Base-by-base conservation (phyloP, 2,797 vertebrate species). In the Dromococcyx pavoninus region DNA sequence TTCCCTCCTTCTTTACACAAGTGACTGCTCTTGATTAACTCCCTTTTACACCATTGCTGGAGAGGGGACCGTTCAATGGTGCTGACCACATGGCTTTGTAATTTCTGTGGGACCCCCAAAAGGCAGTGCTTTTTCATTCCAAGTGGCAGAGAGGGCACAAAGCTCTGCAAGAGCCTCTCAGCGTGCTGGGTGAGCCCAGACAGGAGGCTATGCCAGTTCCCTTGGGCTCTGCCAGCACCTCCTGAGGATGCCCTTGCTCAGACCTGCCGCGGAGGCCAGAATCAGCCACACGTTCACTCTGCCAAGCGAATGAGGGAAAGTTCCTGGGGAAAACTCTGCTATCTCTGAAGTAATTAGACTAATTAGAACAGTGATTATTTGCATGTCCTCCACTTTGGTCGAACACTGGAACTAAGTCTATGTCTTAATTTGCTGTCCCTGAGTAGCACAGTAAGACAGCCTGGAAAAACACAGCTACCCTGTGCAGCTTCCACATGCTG, bases 341-440 rank as follows among this genome's bases (percentile, higher is more conserved):
- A 67, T 91, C 92, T 84, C 92, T 74, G 83, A 91, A 96, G 93
- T 81, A 81, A 95, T 97, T 95, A 97, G 75, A 67, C 72, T 91
- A 91, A 96, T 93, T 93, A 96, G 80, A 74, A 67, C 1, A 27
- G 71, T 41, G 91, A 96, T 96, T 95, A 93, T 95, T 81, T 91
- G 83, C 92, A 76, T 1, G 5, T 48, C 86, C 62, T 95, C 82
- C 6, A 10, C 87, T 87, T 76, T 16, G 17, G 25, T 72, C 86
- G 46, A 88, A 50, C 66, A 84, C 76, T 87, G 92, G 90, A 94
- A 93, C 81, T 76, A 77, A 92, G 54, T 64, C 88, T 81, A 86
- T 21, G 72, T 96, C 96, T 97, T 95, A 91, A 97, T 97, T 93
- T 57, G 24, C 46, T 62, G 61, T 86, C 37, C 58, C 51, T 2